phyloP scores from a whole-genome alignment of 2,797 vertebrate species.

The Epinephelus coioides region DNA sequence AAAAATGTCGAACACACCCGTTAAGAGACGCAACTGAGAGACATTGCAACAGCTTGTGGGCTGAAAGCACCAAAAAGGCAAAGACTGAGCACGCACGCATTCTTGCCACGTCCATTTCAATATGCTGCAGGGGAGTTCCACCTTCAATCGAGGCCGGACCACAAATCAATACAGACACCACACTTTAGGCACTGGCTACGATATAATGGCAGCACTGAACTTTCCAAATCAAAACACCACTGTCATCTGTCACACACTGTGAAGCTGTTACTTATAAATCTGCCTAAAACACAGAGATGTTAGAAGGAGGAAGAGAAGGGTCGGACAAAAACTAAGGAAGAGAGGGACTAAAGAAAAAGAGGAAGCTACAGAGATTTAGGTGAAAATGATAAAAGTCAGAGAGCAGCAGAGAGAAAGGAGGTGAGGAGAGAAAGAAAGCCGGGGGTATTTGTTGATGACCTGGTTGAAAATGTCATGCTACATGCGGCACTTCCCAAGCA shows the following conservation, averaged over 20 bases:
- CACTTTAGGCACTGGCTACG: constrained; percentile 28
- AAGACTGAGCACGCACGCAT: neutral
- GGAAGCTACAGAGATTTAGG: neutral
- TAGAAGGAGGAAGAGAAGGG: neutral
- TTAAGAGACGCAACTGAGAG: constrained; percentile 43
- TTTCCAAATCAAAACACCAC: constrained; percentile 57
- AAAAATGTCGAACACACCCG: constrained; percentile 42
- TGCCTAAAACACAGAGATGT: constrained; percentile 23
- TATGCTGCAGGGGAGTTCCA: constrained; percentile 21
- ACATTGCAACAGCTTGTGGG: constrained; percentile 40
- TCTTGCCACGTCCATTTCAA: constrained; percentile 26
- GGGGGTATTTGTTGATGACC: constrained; percentile 39
- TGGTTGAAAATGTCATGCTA: constrained; percentile 65
- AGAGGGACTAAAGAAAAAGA: neutral
- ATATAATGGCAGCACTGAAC: constrained; percentile 51
- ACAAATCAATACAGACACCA: constrained; percentile 60
- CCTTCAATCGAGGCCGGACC: constrained; percentile 38
- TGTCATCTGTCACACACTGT: constrained; percentile 53
- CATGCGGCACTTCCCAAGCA: constrained; percentile 15
- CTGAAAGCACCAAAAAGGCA: constrained; percentile 28
- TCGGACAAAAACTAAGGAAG: neutral
- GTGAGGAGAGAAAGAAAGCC: constrained; percentile 6
- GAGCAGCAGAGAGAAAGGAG: constrained; percentile 2
- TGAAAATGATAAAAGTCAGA: constrained; percentile 7
- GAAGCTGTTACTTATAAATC: constrained; percentile 34